A percentile compares a stretch with the other conserved stretches of the same genome.
Evolutionary conservation across 2,797 vertebrate genomes (phyloP).

Genomic region (Ispidina lecontei): DNA sequence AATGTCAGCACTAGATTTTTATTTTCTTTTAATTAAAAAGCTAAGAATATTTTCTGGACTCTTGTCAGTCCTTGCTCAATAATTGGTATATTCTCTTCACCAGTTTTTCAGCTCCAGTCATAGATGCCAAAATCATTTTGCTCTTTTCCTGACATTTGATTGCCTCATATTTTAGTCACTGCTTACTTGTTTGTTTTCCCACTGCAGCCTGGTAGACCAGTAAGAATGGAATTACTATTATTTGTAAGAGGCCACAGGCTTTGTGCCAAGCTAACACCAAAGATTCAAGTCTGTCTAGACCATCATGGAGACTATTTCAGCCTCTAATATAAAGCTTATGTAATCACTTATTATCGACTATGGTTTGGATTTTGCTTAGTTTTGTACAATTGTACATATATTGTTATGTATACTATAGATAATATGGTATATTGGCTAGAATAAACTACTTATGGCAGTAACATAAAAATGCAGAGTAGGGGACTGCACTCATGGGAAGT

Average conservation of each 20-base stretch:
- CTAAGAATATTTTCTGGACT: neutral
- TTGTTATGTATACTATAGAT: neutral
- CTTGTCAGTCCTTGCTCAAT: neutral
- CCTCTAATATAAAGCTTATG: neutral
- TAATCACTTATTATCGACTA: neutral
- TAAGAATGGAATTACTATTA: neutral
- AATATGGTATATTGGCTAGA: neutral
- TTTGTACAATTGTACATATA: neutral
- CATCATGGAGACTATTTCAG: neutral
- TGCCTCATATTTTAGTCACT: neutral
- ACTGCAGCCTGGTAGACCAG: accelerated
- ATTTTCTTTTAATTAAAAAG: neutral
- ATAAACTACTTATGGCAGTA: neutral
- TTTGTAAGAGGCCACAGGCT: neutral
- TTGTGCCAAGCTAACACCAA: neutral
- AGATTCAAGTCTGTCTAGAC: neutral
- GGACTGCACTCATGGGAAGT: neutral
- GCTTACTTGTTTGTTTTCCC: neutral
- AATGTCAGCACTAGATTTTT: neutral
- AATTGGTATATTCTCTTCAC: neutral
- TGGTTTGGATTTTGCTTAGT: neutral
- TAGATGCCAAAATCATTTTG: neutral
- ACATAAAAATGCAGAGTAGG: neutral
- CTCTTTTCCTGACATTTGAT: neutral
- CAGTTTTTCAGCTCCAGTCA: neutral